Percentiles rank a stretch among this genome's conserved stretches.
phyloP scores from a whole-genome alignment of 2,888 invertebrate species.

The Epiblema foenella region DNA sequence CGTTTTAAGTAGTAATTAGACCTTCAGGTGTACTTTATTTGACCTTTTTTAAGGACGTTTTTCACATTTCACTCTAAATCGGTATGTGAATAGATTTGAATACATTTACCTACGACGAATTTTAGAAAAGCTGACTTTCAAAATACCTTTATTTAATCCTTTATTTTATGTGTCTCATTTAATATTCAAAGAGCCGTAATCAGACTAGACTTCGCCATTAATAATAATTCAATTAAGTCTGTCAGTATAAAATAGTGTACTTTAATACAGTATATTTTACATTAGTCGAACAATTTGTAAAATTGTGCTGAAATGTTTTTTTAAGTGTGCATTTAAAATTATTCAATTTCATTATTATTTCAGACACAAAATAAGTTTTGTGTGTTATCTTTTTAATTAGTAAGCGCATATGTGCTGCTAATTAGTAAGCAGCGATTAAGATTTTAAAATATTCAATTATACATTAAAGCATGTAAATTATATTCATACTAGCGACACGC shows the following conservation, averaged over 20 bases:
- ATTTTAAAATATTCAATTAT: too few species aligned
- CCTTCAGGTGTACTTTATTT: background rate
- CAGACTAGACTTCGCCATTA: slow-evolving; percentile 12
- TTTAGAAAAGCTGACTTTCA: background rate
- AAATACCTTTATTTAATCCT: background rate
- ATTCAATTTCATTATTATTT: background rate
- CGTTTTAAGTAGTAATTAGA: background rate
- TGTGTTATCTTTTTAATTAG: too few species aligned
- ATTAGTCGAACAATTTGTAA: background rate
- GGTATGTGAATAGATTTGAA: background rate
- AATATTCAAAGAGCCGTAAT: slow-evolving; percentile 14
- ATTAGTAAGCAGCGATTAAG: too few species aligned
- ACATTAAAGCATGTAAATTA: too few species aligned
- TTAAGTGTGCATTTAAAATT: background rate
- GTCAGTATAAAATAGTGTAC: background rate
- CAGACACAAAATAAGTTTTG: too few species aligned
- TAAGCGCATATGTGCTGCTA: too few species aligned
- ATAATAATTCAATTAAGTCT: background rate
- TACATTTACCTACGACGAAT: background rate
- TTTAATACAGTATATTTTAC: background rate
- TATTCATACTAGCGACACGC: too few species aligned
- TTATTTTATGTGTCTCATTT: slow-evolving; percentile 12
- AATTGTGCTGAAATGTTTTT: background rate
- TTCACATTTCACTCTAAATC: background rate
- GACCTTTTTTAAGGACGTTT: background rate